These are phyloP conservation scores for Rhabdomys pumilio DNA, from an alignment of 2,797 vertebrate genomes.

Conservation along the genomic window DNA sequence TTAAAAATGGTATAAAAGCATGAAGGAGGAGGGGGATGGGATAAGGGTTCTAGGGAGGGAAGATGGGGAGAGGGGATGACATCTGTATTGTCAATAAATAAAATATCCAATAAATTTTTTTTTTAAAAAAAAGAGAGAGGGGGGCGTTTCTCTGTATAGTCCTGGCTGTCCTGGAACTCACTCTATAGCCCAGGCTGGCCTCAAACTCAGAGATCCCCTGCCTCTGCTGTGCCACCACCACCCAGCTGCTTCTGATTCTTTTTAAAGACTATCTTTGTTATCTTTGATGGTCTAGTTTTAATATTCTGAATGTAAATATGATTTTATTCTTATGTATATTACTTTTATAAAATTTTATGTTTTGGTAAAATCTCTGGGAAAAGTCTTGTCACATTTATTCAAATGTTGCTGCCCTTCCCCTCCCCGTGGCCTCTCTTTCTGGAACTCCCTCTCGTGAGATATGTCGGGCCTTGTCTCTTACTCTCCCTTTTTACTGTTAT, in stretches of 20 bases:
- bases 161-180: background rate
- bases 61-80: too few relatives aligned
- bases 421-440: slow-evolving; percentile 2
- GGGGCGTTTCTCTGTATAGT: background rate
- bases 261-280: slow-evolving; percentile 52
- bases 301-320: slow-evolving; percentile 44
- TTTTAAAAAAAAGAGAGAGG: too few relatives aligned
- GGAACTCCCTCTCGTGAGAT: background rate
- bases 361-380: slow-evolving; percentile 34
- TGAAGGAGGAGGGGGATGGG: too few relatives aligned
- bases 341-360: slow-evolving; percentile 18
- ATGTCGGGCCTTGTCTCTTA: slow-evolving; percentile 13
- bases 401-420: background rate
- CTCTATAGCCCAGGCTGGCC: background rate
- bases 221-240: background rate
- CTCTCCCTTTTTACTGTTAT: background rate
- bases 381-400: background rate
- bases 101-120: too few relatives aligned
- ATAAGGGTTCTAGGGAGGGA: too few relatives aligned
- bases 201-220: background rate
- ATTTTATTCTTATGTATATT: slow-evolving; percentile 23
- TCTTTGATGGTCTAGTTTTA: slow-evolving; percentile 56
- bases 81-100: too few relatives aligned
- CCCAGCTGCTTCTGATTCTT: background rate
- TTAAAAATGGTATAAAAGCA: too few relatives aligned